These are phyloP conservation scores for Struthio camelus DNA, from an alignment of 2,113 vertebrate genomes.

Conservation along the genomic window DNA sequence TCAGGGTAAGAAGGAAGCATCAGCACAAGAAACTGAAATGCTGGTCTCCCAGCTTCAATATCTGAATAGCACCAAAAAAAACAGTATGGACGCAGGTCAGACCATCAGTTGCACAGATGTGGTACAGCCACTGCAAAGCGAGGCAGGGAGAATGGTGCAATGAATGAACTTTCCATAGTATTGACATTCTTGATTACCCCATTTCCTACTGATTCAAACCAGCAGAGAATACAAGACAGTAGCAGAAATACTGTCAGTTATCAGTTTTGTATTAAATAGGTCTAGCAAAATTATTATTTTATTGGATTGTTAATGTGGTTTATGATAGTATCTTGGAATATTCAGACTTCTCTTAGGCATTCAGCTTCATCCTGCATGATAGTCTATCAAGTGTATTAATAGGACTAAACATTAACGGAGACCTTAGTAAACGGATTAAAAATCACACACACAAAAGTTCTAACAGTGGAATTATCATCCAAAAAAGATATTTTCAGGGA, in stretches of 20 bases:
- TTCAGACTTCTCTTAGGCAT: neutral
- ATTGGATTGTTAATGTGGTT: neutral
- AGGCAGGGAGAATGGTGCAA: neutral
- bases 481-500: neutral
- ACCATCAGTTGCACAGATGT: fast-evolving
- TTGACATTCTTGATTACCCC: neutral
- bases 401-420: neutral
- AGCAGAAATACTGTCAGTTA: neutral
- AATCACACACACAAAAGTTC: fast-evolving
- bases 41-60: neutral
- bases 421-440: neutral
- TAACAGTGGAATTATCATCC: neutral
- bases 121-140: neutral
- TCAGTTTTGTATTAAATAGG: neutral
- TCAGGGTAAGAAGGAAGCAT: neutral
- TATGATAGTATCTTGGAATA: neutral
- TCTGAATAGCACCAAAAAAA: neutral
- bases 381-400: neutral
- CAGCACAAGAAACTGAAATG: neutral
- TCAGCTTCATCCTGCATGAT: neutral
- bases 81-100: neutral
- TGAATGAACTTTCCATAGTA: neutral
- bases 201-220: neutral
- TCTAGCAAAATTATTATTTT: neutral
- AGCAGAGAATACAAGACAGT: neutral